Percentiles rank a stretch among this genome's conserved stretches.
phyloP scores from a whole-genome alignment of 92 coral and sea anemone species.

The Epizoanthus fatuus region DNA sequence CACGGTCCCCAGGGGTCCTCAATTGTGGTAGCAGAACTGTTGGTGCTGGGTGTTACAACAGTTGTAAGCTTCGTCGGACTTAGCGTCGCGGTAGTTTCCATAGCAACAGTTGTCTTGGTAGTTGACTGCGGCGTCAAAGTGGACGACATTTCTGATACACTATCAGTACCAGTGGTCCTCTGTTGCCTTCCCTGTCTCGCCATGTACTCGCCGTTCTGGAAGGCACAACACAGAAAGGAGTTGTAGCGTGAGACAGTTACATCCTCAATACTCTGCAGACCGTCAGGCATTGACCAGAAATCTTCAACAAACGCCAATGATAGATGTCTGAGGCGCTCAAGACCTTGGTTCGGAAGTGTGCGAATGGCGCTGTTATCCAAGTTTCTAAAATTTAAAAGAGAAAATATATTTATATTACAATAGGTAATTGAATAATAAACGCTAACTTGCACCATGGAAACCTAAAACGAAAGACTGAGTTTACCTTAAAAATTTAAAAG shows the following conservation, averaged over 20 bases:
- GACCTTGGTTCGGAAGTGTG: slow-evolving; percentile 80
- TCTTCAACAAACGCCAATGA: slow-evolving; percentile 68
- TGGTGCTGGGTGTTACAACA: neutral
- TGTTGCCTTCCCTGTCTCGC: slow-evolving; percentile 18
- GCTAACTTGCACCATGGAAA: no score
- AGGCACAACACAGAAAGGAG: slow-evolving; percentile 92
- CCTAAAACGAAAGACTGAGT: no score
- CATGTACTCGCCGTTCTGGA: slow-evolving; percentile 47
- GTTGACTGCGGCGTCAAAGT: neutral
- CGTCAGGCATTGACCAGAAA: slow-evolving; percentile 83
- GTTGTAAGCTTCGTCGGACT: neutral
- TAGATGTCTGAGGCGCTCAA: slow-evolving; percentile 60
- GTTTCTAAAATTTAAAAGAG: slow-evolving; percentile 66
- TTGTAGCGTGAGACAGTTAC: slow-evolving; percentile 81
- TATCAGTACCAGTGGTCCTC: neutral
- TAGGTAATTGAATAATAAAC: no score
- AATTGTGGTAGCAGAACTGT: neutral
- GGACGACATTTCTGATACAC: neutral
- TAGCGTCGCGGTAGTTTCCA: slow-evolving; percentile 25
- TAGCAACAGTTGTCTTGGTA: slow-evolving; percentile 8
- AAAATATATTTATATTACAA: slow-evolving; percentile 1
- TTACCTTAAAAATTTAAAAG: no score
- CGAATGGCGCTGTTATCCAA: slow-evolving; percentile 82
- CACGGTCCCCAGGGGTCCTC: slow-evolving; percentile 2
- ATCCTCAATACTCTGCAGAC: slow-evolving; percentile 62